A percentile compares a stretch with the other conserved stretches of the same genome.
Evolutionary conservation across 2,797 vertebrate genomes (phyloP).

Genomic region (Capromys pilorides): DNA sequence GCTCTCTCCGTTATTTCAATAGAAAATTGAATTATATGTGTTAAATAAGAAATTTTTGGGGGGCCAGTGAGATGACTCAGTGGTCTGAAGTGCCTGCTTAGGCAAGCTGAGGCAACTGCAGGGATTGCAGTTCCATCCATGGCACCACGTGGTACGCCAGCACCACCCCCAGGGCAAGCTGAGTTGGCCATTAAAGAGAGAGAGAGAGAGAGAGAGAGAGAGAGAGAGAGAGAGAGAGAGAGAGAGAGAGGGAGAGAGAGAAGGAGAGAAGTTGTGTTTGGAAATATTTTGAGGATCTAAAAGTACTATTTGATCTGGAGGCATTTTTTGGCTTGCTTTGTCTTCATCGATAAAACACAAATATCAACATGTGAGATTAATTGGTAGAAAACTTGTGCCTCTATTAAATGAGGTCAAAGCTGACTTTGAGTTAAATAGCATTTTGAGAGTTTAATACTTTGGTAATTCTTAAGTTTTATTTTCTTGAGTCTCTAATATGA

Average conservation of each 20-base stretch:
- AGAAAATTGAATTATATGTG: background rate
- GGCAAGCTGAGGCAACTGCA: too few relatives aligned
- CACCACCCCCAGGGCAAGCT: too few relatives aligned
- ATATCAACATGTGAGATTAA: background rate
- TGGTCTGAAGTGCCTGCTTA: too few relatives aligned
- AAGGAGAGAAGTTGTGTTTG: background rate
- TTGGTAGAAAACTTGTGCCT: conserved; percentile 28
- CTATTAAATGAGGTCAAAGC: conserved; percentile 50
- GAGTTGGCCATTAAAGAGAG: too few relatives aligned
- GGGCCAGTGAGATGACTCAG: too few relatives aligned
- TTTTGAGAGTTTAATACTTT: conserved; percentile 30
- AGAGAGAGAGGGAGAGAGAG: too few relatives aligned
- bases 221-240: too few relatives aligned
- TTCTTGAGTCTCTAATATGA: conserved; percentile 24
- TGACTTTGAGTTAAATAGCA: conserved; percentile 45
- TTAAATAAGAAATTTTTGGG: background rate
- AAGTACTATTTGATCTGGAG: conserved; percentile 1
- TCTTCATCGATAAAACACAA: conserved; percentile 16
- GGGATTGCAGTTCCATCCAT: too few relatives aligned
- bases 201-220: too few relatives aligned
- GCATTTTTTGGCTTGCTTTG: background rate
- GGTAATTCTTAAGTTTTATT: conserved; percentile 61
- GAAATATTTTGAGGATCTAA: background rate
- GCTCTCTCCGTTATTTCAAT: background rate
- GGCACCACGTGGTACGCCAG: too few relatives aligned